These are phyloP conservation scores for Zaprionus ornatus DNA, from an alignment of 1,140 invertebrate genomes.

Conservation along the genomic window DNA sequence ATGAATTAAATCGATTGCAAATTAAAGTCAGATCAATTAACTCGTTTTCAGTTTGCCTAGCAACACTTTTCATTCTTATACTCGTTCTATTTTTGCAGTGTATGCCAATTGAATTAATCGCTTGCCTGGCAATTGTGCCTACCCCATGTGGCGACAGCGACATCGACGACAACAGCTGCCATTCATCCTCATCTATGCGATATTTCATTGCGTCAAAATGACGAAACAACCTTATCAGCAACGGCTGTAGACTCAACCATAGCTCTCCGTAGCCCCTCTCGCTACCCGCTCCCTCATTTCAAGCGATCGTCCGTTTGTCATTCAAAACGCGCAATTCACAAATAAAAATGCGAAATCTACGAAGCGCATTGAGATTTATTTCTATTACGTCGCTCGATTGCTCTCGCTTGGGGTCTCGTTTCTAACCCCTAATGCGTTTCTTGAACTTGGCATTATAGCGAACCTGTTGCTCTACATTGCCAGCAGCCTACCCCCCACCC, in stretches of 20 bases:
- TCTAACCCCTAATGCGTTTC: constrained; percentile 54
- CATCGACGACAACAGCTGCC: constrained; percentile 6
- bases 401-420: constrained; percentile 31
- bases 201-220: constrained; percentile 39
- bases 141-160: not conserved
- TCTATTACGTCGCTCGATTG: constrained; percentile 56
- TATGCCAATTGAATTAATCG: constrained; percentile 14
- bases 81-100: constrained; percentile 6
- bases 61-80: not conserved
- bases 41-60: not conserved
- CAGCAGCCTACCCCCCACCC: not conserved
- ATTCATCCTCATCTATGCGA: constrained; percentile 25
- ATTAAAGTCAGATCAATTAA: not conserved
- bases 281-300: not conserved
- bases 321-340: constrained; percentile 36
- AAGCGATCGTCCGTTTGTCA: constrained; percentile 36
- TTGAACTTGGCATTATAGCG: constrained; percentile 67
- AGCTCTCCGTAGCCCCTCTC: not conserved
- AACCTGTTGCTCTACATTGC: constrained; percentile 50
- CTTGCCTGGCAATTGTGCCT: not conserved
- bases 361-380: not conserved
- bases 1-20: not conserved
- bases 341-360: constrained; percentile 6
- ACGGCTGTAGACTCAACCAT: constrained; percentile 12
- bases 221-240: constrained; percentile 28